Base-by-base conservation (phyloP, 2,888 invertebrate species). In the Timema cristinae region DNA sequence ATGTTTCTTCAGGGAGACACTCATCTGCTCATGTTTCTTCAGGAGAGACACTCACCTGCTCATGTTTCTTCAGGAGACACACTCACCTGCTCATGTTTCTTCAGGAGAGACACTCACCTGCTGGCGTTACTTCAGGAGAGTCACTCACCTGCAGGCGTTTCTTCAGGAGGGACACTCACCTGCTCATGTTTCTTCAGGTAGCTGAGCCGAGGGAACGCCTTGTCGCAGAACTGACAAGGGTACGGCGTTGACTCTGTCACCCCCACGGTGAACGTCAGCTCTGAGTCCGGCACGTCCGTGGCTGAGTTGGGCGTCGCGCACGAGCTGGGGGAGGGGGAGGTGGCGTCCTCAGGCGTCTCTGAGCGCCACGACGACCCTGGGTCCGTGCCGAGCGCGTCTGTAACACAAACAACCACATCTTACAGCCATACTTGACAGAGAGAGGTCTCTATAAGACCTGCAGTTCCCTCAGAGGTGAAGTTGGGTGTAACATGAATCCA, bases 171-270 rank as follows among this genome's bases (percentile, higher is more conserved):
- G 10, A 7, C 7, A 71, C 84, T 81, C 83, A 95, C 95, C 92
- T 95, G 95, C 84, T 95, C 94, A 86, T 95, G 95, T 84, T 94
- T 92, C 84, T 94, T 94, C 78, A 95, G 88, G 82, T 93, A 92
- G 76, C 92, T 92, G 77, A 92, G 89, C 77, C 94, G 87, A 16
- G 94, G 91, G 84, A 95, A 95, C 77, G 94, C 93, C 82, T 94
- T 92, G 81, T 95, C 93, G 85, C 95, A 96, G 85, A 93, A 95
- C 83, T 92, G 92, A 84, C 95, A 95, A 80, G 92, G 91, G 86
- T 94, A 93, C 75, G 94, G 94, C 76, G 94, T 91, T 82, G 88
- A 86, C 78, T 90, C 90, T 32, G 89, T 89, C 75, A 88, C 87
- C 67, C 89, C 90, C 76, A 89, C 86, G 48, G 89, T 89, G 82